Evolutionary conservation across 2,113 vertebrate genomes (phyloP).

Genomic region (Microtus montanus): DNA sequence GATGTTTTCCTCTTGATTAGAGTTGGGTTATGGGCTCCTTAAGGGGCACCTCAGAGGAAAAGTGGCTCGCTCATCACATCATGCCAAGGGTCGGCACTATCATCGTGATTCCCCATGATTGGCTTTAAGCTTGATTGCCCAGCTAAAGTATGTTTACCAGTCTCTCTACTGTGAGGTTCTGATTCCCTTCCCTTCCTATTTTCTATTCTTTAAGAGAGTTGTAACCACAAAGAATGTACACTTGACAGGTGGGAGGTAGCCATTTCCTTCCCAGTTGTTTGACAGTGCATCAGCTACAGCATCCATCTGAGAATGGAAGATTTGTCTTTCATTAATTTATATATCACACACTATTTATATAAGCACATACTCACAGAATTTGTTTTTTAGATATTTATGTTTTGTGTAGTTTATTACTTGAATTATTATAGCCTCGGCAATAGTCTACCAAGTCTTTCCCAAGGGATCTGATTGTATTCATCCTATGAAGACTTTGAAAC

Average conservation of each 20-base stretch:
- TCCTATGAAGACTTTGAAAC: background rate
- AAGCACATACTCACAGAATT: background rate
- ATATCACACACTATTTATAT: background rate
- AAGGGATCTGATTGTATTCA: background rate
- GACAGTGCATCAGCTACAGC: background rate
- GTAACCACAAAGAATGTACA: background rate
- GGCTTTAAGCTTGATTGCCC: background rate
- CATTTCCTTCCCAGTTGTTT: background rate
- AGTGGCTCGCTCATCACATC: background rate
- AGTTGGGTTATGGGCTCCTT: background rate
- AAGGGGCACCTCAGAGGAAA: background rate
- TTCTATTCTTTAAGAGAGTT: background rate
- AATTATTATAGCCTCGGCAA: background rate
- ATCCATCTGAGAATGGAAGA: background rate
- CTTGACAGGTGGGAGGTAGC: background rate
- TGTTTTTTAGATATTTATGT: background rate
- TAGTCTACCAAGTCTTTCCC: background rate
- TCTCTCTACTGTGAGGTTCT: background rate
- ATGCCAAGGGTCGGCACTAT: background rate
- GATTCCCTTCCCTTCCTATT: background rate
- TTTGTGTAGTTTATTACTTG: background rate
- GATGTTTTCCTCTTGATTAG: conserved; percentile 12
- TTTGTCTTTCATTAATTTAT: background rate
- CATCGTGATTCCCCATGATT: background rate
- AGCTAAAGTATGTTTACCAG: background rate